These are phyloP conservation scores for Meteorus sp. DNA, from an alignment of 1,140 invertebrate genomes.

Conservation along the genomic window DNA sequence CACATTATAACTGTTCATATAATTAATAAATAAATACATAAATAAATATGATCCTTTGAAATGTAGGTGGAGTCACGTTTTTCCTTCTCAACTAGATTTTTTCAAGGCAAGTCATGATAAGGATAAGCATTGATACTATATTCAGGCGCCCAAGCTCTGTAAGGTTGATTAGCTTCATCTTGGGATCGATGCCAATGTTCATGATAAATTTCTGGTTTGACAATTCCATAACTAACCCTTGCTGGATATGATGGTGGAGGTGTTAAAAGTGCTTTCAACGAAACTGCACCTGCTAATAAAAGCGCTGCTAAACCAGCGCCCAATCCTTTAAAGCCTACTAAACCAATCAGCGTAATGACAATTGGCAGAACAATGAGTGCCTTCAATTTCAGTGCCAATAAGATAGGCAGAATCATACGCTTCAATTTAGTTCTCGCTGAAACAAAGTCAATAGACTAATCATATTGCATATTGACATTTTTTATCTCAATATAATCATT, in stretches of 20 bases:
- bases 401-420: conserved; percentile 64
- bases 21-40: conserved; percentile 35
- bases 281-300: conserved; percentile 62
- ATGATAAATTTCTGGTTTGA: conserved; percentile 55
- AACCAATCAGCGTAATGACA: conserved; percentile 63
- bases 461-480: conserved; percentile 6
- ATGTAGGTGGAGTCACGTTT: too few relatives aligned
- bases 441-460: conserved; percentile 39
- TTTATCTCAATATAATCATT: background rate
- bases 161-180: conserved; percentile 50
- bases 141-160: conserved; percentile 49
- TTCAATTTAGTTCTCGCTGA: conserved; percentile 65
- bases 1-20: too few relatives aligned
- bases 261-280: conserved; percentile 58
- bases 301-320: conserved; percentile 66
- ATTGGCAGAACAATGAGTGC: conserved; percentile 66
- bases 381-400: conserved; percentile 67
- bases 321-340: conserved; percentile 68
- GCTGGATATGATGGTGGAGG: conserved; percentile 45
- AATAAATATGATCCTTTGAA: conserved; percentile 13
- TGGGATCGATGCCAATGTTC: conserved; percentile 61
- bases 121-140: conserved; percentile 46
- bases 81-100: background rate
- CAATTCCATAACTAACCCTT: conserved; percentile 57
- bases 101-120: conserved; percentile 48